Base-by-base conservation (phyloP, 2,113 vertebrate genomes). In the Columba janthina region DNA sequence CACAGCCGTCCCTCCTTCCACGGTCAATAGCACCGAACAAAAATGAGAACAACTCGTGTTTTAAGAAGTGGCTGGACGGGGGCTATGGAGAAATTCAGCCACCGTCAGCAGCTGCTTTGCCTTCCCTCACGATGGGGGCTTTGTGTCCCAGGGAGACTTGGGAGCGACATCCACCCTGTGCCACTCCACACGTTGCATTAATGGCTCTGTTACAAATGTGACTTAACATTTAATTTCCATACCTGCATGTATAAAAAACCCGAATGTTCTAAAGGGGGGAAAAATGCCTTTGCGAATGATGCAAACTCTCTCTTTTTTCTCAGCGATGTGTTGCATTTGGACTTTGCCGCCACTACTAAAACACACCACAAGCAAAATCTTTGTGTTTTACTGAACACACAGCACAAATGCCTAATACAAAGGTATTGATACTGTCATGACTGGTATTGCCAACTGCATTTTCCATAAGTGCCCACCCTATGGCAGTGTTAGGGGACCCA, bases 11-110 rank as follows among this genome's bases (percentile, higher is more conserved):
- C 97, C 95, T 94, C 88, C 66, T 87, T 77, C 95, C 85, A 77
- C 76, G 77, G 93, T 89, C 82, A 84, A 83, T 51, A 97, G 94
- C 85, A 88, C 34, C 44, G 93, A 91, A 96, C 96, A 97, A 97
- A 97, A 97, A 95, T 76, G 91, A 97, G 94, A 97, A 97, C 90
- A 94, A 97, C 91, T 91, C 85, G 64, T 67, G 85, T 28, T 95
- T 91, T 96, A 94, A 96, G 88, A 97, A 97, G 96, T 75, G 94
- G 85, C 87, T 28, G 25, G 40, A 66, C 1, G 6, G 54, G 57
- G 48, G 66, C 64, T n/a, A 69, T 8, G 16, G 56, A 78, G 56
- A 29, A 61, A 48, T 75, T 54, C 46, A 34, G 76, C n/a, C 58
- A 32, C 75, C 12, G 61, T 66, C 10, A 74, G 54, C 20, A 86